These are phyloP conservation scores for Aporophyla lueneburgensis DNA, from an alignment of 2,888 invertebrate species.

Conservation along the genomic window DNA sequence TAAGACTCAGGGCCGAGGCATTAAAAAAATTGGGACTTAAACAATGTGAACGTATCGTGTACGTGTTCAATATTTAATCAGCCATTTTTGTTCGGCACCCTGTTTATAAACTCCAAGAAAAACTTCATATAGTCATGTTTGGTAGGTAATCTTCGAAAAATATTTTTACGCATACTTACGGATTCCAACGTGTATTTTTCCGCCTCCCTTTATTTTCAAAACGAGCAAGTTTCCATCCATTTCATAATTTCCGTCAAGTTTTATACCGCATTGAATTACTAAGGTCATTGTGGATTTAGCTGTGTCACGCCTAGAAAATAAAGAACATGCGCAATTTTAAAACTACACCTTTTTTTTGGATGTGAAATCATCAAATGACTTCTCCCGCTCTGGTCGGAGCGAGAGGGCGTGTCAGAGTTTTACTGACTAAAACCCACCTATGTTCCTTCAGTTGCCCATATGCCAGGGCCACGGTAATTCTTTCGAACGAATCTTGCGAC, in stretches of 20 bases:
- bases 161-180: constrained; percentile 56
- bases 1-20: background rate
- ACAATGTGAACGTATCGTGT: too few relatives aligned
- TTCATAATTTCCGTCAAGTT: constrained; percentile 34
- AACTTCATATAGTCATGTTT: background rate
- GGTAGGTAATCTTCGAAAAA: too few relatives aligned
- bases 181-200: constrained; percentile 17
- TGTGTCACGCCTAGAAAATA: constrained; percentile 32
- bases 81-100: background rate
- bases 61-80: background rate
- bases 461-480: too few relatives aligned
- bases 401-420: too few relatives aligned
- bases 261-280: constrained; percentile 30
- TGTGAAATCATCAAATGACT: too few relatives aligned
- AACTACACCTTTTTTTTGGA: too few relatives aligned
- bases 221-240: constrained; percentile 33
- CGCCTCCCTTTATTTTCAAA: constrained; percentile 14
- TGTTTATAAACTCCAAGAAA: background rate
- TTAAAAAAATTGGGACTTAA: background rate
- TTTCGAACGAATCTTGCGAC: too few relatives aligned
- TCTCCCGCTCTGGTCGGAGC: too few relatives aligned
- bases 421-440: too few relatives aligned
- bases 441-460: too few relatives aligned
- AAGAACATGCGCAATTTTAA: background rate
- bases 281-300: background rate